Percentiles rank a stretch among this genome's conserved stretches.
Conservation (phyloP, 2,113 vertebrate species). For the Eudyptes chrysolophus region DNA sequence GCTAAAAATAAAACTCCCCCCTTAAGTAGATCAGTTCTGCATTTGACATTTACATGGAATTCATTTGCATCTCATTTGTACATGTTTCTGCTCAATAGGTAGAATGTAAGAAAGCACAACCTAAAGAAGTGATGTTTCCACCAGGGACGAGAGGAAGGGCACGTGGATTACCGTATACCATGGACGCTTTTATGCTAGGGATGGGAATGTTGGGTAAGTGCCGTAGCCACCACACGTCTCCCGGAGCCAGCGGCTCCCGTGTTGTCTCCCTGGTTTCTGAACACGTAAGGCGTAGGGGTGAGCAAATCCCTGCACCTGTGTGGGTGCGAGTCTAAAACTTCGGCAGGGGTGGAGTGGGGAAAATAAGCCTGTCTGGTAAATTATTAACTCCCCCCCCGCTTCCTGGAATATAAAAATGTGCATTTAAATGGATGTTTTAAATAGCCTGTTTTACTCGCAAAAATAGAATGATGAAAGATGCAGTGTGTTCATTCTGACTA, state of each 20-base stretch:
- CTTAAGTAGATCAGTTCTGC: constrained; percentile 72
- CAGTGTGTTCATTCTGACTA: constrained; percentile 78
- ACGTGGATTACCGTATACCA: constrained; percentile 93
- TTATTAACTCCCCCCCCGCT: constrained; percentile 58
- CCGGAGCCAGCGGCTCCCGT: not conserved
- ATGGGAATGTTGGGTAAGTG: constrained; percentile 99
- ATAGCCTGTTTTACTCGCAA: constrained; percentile 79
- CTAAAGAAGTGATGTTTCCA: constrained; percentile 99
- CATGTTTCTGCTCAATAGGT: constrained; percentile 87
- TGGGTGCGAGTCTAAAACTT: not conserved
- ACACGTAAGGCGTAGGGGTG: not conserved
- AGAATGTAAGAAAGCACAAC: constrained; percentile 99
- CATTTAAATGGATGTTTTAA: constrained; percentile 86
- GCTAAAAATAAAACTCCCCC: constrained; percentile 77
- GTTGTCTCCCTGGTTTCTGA: not conserved
- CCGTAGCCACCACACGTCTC: not conserved
- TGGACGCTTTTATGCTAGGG: constrained; percentile 98
- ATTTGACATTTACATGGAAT: constrained; percentile 83
- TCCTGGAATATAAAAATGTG: constrained; percentile 78
- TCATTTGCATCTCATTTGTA: constrained; percentile 84
- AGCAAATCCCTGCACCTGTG: not conserved
- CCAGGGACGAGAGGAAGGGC: constrained; percentile 94
- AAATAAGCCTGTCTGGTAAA: constrained; percentile 72
- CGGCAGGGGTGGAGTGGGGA: constrained; percentile 36
- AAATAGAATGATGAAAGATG: constrained; percentile 80